Evolutionary conservation across 1,140 invertebrate species (phyloP).

Genomic region (Drosophila chauvacae): DNA sequence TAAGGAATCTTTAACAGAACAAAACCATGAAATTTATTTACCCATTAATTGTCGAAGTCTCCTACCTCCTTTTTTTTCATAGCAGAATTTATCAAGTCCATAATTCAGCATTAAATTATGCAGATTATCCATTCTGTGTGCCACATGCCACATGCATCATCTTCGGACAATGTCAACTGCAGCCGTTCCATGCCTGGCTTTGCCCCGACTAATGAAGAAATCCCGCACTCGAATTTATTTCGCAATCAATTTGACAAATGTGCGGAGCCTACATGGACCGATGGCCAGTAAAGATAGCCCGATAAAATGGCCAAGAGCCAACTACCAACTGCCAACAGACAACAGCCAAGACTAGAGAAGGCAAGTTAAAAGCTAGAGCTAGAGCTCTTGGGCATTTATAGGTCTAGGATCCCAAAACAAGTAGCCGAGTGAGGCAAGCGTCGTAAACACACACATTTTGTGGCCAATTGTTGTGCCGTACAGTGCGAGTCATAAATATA

Average conservation of each 20-base stretch:
- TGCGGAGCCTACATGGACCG: conserved; percentile 50
- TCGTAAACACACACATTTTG: conserved; percentile 61
- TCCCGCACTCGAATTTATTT: conserved; percentile 72
- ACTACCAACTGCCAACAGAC: conserved; percentile 8
- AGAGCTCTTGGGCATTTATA: conserved; percentile 36
- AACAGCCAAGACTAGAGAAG: conserved; percentile 2
- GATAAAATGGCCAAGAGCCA: conserved; percentile 41
- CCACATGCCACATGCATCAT: conserved; percentile 67
- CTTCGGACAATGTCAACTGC: conserved; percentile 60
- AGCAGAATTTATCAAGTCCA: conserved; percentile 46
- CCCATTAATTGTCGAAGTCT: conserved; percentile 43
- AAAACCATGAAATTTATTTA: conserved; percentile 42
- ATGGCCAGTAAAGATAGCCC: conserved; percentile 43
- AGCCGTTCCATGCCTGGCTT: conserved; percentile 10
- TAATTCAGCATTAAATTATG: conserved; percentile 79
- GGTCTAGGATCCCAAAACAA: conserved; percentile 36
- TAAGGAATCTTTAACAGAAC: conserved; percentile 19
- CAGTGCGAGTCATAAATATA: conserved; percentile 55
- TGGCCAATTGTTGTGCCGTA: conserved; percentile 55
- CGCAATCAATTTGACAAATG: conserved; percentile 80
- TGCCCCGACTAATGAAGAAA: conserved; percentile 56
- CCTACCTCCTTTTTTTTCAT: not conserved
- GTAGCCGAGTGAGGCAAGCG: conserved; percentile 37
- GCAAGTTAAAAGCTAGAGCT: conserved; percentile 3
- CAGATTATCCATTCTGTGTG: conserved; percentile 60